Evolutionary conservation across 2,113 vertebrate species (phyloP), one percentile per base, ranked within the genome.

Genomic region (Channa maculata): DNA sequence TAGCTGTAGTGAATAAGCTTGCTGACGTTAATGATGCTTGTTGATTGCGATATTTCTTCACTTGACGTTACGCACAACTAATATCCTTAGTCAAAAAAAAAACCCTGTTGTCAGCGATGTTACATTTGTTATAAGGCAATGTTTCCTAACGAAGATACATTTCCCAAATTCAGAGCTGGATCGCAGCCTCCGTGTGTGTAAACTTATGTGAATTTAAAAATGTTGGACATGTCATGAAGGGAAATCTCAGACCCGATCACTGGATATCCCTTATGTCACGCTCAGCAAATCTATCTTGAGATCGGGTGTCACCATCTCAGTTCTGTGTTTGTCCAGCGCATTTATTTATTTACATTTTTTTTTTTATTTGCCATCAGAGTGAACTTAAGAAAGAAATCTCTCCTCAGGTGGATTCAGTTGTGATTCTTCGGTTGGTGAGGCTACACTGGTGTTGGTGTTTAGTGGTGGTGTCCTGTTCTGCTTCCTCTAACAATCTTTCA

Each of bases 321-420:
- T n/a, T 24, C 39, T 10, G 8, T 57, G 6, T 45, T 34, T 50
- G 0, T 2, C 3, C 7, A 7, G 12, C 44, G 4, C 48, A 11
- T 52, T 24, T 24, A 24, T 24, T 24, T 24, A 24, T 24, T 24
- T 24, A 24, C n/a, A n/a, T n/a, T n/a, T 24, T 24, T 7, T 2
- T 41, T 7, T 64, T 7, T 33, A 5, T 44, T 54, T 38, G 4
- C 36, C 8, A 2, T 59, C 5, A 5, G 34, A 52, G 15, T 44
- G 43, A 73, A 46, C 57, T 52, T 45, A 65, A 58, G 80, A 71
- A 73, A 65, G 68, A 70, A 43, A 33, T 3, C 11, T 6, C 13
- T 34, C 36, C 50, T 33, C 61, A 65, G 77, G 54, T 81, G 71
- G 44, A 44, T 38, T 37, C 38, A 4, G 6, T 13, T 61, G 5